Conservation (phyloP, 1,140 invertebrate species). For the Aplysia californica region DNA sequence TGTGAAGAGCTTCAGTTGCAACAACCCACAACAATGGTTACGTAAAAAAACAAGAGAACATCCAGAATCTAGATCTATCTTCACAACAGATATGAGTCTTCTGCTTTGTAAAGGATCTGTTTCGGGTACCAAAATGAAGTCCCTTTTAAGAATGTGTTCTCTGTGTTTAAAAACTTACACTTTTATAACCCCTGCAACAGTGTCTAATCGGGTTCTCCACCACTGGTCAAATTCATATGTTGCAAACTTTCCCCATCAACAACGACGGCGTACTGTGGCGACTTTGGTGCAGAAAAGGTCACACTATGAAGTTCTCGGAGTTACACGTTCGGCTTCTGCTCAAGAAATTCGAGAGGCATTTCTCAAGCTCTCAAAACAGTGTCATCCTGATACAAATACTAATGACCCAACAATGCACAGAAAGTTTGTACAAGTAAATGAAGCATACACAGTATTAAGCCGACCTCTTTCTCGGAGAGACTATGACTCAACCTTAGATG, state of each 20-base stretch:
- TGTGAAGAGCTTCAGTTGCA: too few species aligned
- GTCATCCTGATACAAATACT: background rate
- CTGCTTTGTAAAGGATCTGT: too few species aligned
- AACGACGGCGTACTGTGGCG: background rate
- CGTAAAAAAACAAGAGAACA: too few species aligned
- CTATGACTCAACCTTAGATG: background rate
- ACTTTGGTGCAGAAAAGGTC: background rate
- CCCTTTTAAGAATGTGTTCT: too few species aligned
- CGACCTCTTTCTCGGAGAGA: background rate
- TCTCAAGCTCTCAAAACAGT: constrained; percentile 11
- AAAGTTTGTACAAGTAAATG: constrained; percentile 18
- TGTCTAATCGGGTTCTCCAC: too few species aligned
- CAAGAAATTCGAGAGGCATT: constrained; percentile 12
- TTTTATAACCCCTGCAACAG: too few species aligned
- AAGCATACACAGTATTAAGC: constrained; percentile 8
- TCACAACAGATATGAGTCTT: too few species aligned
- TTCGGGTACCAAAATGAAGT: too few species aligned
- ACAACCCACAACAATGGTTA: too few species aligned
- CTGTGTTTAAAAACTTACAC: too few species aligned
- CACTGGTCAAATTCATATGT: too few species aligned
- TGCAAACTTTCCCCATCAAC: background rate
- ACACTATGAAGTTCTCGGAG: constrained; percentile 6
- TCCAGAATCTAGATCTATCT: too few species aligned
- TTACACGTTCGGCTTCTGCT: background rate
- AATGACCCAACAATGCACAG: background rate